Evolutionary conservation across 2,113 vertebrate genomes (phyloP), one percentile per base, ranked within the genome.

Genomic region (Camelus dromedarius): DNA sequence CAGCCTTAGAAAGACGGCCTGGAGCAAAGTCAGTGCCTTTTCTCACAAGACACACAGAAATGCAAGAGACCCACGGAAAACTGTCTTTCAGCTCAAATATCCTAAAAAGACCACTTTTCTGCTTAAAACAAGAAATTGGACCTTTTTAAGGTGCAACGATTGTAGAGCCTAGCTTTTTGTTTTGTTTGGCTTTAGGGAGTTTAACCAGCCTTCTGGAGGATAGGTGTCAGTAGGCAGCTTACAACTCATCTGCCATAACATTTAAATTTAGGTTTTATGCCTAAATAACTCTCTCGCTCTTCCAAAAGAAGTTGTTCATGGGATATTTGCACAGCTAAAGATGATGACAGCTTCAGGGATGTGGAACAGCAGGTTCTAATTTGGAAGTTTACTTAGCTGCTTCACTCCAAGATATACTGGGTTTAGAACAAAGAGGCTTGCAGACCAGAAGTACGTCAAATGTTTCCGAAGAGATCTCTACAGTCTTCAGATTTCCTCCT

Each of bases 291-390:
- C 32, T 86, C 32, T 50, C 85, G n/a, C 52, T 94, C 69, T 92
- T 93, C 77, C 60, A 91, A 93, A 87, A 60, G 20, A 92, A 70
- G 18, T 42, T 73, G 38, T 24, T 79, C 86, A 79, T 48, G 83
- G 76, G 92, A 50, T 84, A 42, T 79, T 92, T 52, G 32, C 66
- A 83, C 22, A 96, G 83, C 85, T 95, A 67, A 77, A 56, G 52
- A 90, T 60, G 46, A 64, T 90, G 84, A 88, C 50, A 92, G 38
- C 12, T 94, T 80, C 72, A 91, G n/a, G 8, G 62, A 92, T 12
- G 87, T 58, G 24, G 84, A 95, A 96, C 60, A 92, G 79, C 82
- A 82, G 72, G 84, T 93, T 97, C 87, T 97, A 94, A 97, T 75
- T 93, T 93, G 69, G 83, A 96, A 89, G 62, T 92, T 95, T 93